phyloP scores from a whole-genome alignment of 2,797 vertebrate species.

The Erpetoichthys calabaricus region DNA sequence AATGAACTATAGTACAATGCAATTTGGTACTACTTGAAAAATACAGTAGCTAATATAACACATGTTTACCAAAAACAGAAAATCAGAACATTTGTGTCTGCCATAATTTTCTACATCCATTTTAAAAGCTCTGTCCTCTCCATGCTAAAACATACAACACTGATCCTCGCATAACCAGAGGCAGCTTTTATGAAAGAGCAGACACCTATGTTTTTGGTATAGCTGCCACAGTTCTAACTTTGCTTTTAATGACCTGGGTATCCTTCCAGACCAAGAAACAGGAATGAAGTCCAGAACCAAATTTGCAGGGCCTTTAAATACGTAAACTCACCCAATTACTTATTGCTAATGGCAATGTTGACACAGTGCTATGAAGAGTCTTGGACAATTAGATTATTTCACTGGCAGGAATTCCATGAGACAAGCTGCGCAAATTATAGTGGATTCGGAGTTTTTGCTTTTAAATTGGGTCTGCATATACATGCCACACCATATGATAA shows the following conservation, averaged over 20 bases:
- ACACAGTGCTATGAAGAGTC: not conserved
- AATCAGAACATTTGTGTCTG: no score
- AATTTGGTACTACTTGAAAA: no score
- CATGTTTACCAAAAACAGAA: no score
- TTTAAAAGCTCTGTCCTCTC: no score
- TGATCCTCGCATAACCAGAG: no score
- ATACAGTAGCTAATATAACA: no score
- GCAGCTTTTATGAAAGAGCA: not conserved
- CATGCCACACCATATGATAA: constrained; percentile 6
- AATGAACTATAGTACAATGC: no score
- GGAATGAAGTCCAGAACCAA: not conserved
- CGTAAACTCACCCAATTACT: not conserved
- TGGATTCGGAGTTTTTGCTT: not conserved
- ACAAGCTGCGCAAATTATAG: constrained; percentile 1
- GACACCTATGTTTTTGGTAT: constrained; percentile 2
- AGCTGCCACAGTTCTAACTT: constrained; percentile 1
- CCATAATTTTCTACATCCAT: no score
- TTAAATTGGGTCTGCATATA: not conserved
- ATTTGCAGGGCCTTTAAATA: not conserved
- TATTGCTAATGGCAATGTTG: constrained; percentile 3
- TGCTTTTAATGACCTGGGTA: constrained; percentile 1
- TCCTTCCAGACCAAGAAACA: constrained; percentile 2
- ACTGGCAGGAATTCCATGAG: not conserved
- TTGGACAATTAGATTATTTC: constrained; percentile 5
- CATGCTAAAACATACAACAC: no score